Evolutionary conservation across 2,113 vertebrate species (phyloP).

Genomic region (Channa argus): DNA sequence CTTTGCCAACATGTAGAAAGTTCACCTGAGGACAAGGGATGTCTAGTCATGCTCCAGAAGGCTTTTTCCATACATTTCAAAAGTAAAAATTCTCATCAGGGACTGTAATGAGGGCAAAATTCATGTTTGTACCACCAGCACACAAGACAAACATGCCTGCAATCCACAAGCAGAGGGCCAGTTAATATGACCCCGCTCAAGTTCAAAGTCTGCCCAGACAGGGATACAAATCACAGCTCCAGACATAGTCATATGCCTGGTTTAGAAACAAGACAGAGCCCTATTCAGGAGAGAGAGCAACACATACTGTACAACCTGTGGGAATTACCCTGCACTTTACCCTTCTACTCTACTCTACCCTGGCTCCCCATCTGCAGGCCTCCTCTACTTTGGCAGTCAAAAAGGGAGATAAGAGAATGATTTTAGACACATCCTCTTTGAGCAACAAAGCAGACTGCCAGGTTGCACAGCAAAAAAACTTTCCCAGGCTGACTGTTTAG

Average conservation of each 20-base stretch:
- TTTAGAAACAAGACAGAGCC: slow-evolving; percentile 26
- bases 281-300: slow-evolving; percentile 23
- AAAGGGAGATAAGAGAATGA: slow-evolving; percentile 46
- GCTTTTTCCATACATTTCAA: slow-evolving; percentile 37
- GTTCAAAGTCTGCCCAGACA: slow-evolving; percentile 34
- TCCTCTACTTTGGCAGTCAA: slow-evolving; percentile 52
- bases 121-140: slow-evolving; percentile 54
- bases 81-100: slow-evolving; percentile 50
- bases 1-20: slow-evolving; percentile 11
- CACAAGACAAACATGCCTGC: slow-evolving; percentile 41
- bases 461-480: slow-evolving; percentile 52
- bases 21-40: slow-evolving; percentile 71
- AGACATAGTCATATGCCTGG: slow-evolving; percentile 33
- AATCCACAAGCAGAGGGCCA: slow-evolving; percentile 20
- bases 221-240: slow-evolving; percentile 49
- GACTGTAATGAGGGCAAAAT: slow-evolving; percentile 44
- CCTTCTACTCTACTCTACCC: slow-evolving; percentile 15
- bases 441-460: slow-evolving; percentile 65
- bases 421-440: slow-evolving; percentile 59
- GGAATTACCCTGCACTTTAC: slow-evolving; percentile 43
- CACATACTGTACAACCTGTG: slow-evolving; percentile 16
- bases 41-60: slow-evolving; percentile 56
- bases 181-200: slow-evolving; percentile 42
- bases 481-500: slow-evolving; percentile 66
- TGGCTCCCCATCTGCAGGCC: slow-evolving; percentile 31